A percentile compares a stretch with the other conserved stretches of the same genome.
Evolutionary conservation across 2,797 vertebrate species (phyloP).

Genomic region (Manis pentadactyla): DNA sequence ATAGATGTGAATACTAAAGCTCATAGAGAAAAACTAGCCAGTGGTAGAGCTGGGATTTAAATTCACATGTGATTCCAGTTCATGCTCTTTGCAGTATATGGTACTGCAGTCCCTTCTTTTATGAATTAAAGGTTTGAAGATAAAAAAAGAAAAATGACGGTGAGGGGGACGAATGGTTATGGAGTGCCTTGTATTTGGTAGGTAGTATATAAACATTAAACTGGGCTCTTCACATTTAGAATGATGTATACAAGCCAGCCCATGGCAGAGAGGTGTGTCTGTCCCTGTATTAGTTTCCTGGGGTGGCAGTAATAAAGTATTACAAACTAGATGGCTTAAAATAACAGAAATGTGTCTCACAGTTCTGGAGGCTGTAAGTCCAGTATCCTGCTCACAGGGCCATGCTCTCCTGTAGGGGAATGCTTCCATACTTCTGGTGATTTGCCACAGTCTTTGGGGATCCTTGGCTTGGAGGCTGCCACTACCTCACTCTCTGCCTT

Average conservation of each 20-base stretch:
- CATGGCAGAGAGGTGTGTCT: not conserved
- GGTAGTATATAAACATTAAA: not conserved
- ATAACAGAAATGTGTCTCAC: not conserved
- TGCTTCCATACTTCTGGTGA: too few species aligned
- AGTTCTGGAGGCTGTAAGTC: not conserved
- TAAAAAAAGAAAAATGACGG: not conserved
- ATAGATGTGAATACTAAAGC: not conserved
- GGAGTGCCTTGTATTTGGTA: not conserved
- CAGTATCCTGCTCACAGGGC: not conserved
- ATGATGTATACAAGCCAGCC: not conserved
- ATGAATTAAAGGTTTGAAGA: not conserved
- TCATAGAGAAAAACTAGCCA: conserved; percentile 5
- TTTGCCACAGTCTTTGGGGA: not conserved
- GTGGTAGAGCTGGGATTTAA: not conserved
- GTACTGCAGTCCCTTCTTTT: not conserved
- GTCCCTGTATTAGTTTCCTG: not conserved
- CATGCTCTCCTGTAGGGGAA: not conserved
- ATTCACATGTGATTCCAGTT: not conserved
- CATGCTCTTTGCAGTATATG: not conserved
- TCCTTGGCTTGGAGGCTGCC: not conserved
- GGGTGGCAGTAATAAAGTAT: not conserved
- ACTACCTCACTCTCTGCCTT: not conserved
- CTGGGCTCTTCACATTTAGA: not conserved
- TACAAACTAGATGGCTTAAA: not conserved
- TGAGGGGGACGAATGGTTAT: not conserved